Base-by-base conservation (phyloP, 1,140 invertebrate species). In the Aphelenchoides avenae region DNA sequence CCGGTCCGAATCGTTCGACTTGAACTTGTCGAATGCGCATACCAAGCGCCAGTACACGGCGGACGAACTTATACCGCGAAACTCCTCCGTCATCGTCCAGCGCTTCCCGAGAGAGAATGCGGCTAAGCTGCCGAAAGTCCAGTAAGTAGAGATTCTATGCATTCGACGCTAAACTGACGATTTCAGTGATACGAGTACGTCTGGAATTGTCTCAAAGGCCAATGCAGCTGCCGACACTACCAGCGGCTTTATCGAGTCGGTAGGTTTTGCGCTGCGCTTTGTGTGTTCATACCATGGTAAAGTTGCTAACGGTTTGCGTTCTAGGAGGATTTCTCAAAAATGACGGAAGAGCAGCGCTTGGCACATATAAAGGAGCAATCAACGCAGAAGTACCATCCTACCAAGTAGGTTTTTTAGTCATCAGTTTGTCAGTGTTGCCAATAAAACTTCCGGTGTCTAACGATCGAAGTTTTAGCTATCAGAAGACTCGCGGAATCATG, bases 281-380 rank as follows among this genome's bases (percentile, higher is more conserved):
- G 29, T 11, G 3, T 18, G 27, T 3, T 15, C 22, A 4, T 11
- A 18, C 30, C 30, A 46, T 2, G 18, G 5, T n/a, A 46, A 41
- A 53, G 24, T 50, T 13, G 41, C 26, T 4, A 50, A 40, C 30
- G 26, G 40, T 51, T 50, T 51, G 3, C 15, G 3, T 64, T 71
- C 52, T 55, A 84, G 55, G 85, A 88, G 41, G 91, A 95, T 83
- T 81, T 95, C 58, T 86, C 87, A 22, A 86, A 85, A 77, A 85
- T 93, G 79, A 87, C 87, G 27, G 93, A 98, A 81, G 89, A 93
- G 72, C 91, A 97, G 74, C 95, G 95, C 81, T 92, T 98, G 70
- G 86, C 87, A 76, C 89, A 89, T 59, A 93, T 96, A 87, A 94
- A 96, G 84, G 85, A 86, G 51, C 91, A 95, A 73, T 93, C 91